Evolutionary conservation across 1,140 invertebrate species (phyloP), one percentile per base, ranked within the genome.

Genomic region (Drosophila micromelanica): DNA sequence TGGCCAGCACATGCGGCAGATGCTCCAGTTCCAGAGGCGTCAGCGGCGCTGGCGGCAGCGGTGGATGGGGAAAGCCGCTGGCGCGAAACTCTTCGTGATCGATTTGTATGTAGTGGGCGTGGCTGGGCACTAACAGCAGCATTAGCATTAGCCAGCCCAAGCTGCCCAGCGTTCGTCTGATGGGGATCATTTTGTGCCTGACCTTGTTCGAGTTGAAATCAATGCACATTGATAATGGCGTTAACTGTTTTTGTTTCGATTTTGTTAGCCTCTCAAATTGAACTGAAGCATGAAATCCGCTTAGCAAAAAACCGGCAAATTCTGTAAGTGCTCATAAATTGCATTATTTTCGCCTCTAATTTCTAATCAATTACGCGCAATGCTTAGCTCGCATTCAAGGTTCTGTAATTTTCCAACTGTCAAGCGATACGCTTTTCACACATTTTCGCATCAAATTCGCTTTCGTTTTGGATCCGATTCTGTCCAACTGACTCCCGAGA

Each of bases 81-180:
- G 77, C 65, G 9, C 76, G 86, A 73, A 91, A 91, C 60, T 90
- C 90, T 46, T 91, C 84, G 38, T 91, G 75, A 65, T 91, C 90
- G 52, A 91, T 90, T 54, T 91, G 90, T 78, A 91, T 90, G 43
- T 73, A 89, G 68, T 91, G 90, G 52, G 77, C 78, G 13, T 71
- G 51, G 59, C 54, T 13, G 17, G 40, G 20, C 49, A 27, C 5
- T 70, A 42, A 30, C 51, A 42, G 30, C 17, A 67, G 38, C 38
- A 49, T 38, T 12, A 67, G 38, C 38, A 49, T 38, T 12, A 45
- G 8, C 15, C 17, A 40, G 5, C 43, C 15, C 12, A 72, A 43
- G 32, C 35, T 8, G 42, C 71, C 62, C 20, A 65, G 48, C 20
- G 27, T 23, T 3, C 11, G 30, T 23, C 35, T 9, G 17, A 7